Conservation (phyloP, 1,140 invertebrate species). For the Thaumetopoea pityocampa region DNA sequence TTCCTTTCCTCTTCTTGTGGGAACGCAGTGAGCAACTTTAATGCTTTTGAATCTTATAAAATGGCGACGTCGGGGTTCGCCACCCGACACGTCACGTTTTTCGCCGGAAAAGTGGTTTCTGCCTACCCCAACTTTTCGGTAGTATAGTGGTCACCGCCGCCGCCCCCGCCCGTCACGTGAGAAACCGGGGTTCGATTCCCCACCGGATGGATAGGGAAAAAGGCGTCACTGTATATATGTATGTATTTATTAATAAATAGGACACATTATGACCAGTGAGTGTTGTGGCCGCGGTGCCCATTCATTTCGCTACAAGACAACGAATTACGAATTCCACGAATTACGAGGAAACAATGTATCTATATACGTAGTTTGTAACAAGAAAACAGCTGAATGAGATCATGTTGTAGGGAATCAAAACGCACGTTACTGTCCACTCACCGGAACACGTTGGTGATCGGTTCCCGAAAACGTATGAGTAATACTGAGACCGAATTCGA, state of each 20-base stretch:
- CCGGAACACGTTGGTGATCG: neutral
- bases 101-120: too few species aligned
- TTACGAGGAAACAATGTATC: slow-evolving; percentile 7
- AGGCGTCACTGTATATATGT: slow-evolving; percentile 1
- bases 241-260: slow-evolving; percentile 14
- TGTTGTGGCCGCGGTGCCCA: slow-evolving; percentile 8
- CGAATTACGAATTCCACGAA: slow-evolving; percentile 16
- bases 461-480: slow-evolving; percentile 8
- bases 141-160: too few species aligned
- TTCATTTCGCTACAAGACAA: slow-evolving; percentile 10
- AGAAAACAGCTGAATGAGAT: slow-evolving; percentile 7
- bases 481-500: too few species aligned
- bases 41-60: too few species aligned
- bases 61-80: too few species aligned
- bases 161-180: slow-evolving; percentile 2
- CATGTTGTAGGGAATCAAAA: slow-evolving; percentile 9
- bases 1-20: too few species aligned
- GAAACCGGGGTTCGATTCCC: slow-evolving; percentile 6
- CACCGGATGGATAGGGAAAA: too few species aligned
- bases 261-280: slow-evolving; percentile 7
- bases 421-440: neutral
- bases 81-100: too few species aligned
- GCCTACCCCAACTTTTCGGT: too few species aligned
- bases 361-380: slow-evolving; percentile 10
- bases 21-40: too few species aligned